Evolutionary conservation across 2,888 invertebrate species (phyloP).

Genomic region (Diploptera punctata): DNA sequence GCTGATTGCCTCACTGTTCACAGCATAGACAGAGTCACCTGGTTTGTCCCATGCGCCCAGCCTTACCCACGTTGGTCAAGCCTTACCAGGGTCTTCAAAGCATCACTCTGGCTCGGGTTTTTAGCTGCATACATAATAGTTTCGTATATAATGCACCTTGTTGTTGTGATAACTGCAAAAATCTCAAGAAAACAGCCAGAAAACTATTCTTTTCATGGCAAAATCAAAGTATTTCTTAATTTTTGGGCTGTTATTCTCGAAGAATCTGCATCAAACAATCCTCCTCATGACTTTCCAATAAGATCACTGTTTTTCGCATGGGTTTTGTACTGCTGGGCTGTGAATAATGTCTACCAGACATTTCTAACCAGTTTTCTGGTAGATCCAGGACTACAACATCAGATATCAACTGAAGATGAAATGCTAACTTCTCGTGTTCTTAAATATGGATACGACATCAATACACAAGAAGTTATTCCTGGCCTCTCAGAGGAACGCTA

Average conservation of each 20-base stretch:
- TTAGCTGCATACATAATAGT: neutral
- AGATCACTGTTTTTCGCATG: neutral
- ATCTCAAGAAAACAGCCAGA: neutral
- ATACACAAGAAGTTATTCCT: neutral
- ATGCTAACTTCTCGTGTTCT: neutral
- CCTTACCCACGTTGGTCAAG: neutral
- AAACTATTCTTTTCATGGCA: neutral
- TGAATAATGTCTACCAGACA: slow-evolving; percentile 22
- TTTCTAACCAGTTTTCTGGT: neutral
- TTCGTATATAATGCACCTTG: neutral
- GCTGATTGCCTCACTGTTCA: neutral
- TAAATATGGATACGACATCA: neutral
- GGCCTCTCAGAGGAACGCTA: neutral
- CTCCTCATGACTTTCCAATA: neutral
- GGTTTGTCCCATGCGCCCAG: neutral
- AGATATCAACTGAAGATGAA: slow-evolving; percentile 5
- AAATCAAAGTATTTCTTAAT: neutral
- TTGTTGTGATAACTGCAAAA: neutral
- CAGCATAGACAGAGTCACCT: neutral
- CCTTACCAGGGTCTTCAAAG: neutral
- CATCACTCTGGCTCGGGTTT: neutral
- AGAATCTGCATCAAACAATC: neutral
- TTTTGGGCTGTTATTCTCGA: neutral
- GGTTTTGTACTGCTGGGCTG: slow-evolving; percentile 3
- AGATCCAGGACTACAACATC: slow-evolving; percentile 12